Conservation (phyloP, 2,113 vertebrate genomes). For the Syngnathus typhle region DNA sequence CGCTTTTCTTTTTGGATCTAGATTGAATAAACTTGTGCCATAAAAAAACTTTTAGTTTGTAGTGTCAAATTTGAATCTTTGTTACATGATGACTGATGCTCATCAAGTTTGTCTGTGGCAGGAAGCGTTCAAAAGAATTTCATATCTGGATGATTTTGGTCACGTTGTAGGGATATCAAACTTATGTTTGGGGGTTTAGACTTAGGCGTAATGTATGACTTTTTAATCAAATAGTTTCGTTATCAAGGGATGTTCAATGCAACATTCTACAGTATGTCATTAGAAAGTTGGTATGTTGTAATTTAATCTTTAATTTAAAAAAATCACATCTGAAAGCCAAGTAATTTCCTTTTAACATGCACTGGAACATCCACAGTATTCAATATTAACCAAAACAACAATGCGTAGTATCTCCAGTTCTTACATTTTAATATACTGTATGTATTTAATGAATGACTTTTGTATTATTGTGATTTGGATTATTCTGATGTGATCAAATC, state of each 20-base stretch:
- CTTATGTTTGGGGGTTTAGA: neutral
- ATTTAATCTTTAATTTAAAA: conserved; percentile 32
- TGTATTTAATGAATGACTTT: conserved; percentile 42
- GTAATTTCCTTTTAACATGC: conserved; percentile 30
- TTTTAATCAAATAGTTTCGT: conserved; percentile 3
- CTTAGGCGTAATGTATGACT: neutral
- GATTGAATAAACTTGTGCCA: neutral
- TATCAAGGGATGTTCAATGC: neutral
- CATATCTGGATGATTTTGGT: neutral
- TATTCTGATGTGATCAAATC: conserved; percentile 38
- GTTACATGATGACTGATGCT: neutral
- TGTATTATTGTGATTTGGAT: conserved; percentile 54
- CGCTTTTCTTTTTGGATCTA: neutral
- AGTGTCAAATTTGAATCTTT: neutral
- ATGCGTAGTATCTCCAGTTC: conserved; percentile 26
- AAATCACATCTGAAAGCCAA: neutral
- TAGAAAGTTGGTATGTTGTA: conserved; percentile 29
- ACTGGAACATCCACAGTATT: conserved; percentile 41
- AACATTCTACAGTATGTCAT: conserved; percentile 16
- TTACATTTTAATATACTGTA: conserved; percentile 43
- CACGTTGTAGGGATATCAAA: neutral
- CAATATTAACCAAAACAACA: conserved; percentile 38
- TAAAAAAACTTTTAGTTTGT: neutral
- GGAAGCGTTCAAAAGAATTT: neutral
- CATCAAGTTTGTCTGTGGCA: too few relatives aligned